Base-by-base conservation (phyloP, 2,888 invertebrate genomes). In the Thereva nobilitata region DNA sequence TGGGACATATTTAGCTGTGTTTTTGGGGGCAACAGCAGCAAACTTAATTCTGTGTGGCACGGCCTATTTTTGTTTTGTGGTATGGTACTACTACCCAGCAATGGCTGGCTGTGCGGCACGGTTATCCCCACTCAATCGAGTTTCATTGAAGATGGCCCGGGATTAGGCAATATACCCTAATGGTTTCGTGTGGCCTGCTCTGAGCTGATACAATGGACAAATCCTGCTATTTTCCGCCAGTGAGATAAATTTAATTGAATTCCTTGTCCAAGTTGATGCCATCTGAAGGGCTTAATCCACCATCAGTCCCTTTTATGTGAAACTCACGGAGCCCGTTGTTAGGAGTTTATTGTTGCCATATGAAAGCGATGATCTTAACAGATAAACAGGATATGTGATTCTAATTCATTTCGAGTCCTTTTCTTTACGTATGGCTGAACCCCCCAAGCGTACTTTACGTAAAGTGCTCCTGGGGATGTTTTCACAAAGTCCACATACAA, bases 161-260 rank as follows among this genome's bases (percentile, higher is more conserved):
- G 57, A 59, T 59, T 59, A 59, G 57, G 57, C 47, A 59, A 47
- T 47, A 59, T 59, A 47, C 38, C 57, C 45, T 59, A 59, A 59
- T 59, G 57, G 57, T 44, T 50, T 23, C 10, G 35, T 50, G 23
- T 50, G 50, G 12, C 50, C 50, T 50, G 50, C 34, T 50, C 5
- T 9, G 8, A 35, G 50, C 23, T 50, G 23, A 50, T 50, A 50
- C 34, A 50, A 50, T 34, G 50, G 50, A 34, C 23, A 50, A 50
- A 23, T 23, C 50, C 57, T 59, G 47, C 57, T 47, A 59, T 47
- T 34, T 59, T 59, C 47, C 47, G 57, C 35, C 12, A 35, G 57
- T 47, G 47, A 59, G 57, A 59, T 59, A 59, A 59, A 59, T 59
- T 59, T 59, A 59, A 59, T 59, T 59, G 57, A 59, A 59, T 59